phyloP scores from a whole-genome alignment of 2,888 invertebrate species.

The Andrena flavipes region DNA sequence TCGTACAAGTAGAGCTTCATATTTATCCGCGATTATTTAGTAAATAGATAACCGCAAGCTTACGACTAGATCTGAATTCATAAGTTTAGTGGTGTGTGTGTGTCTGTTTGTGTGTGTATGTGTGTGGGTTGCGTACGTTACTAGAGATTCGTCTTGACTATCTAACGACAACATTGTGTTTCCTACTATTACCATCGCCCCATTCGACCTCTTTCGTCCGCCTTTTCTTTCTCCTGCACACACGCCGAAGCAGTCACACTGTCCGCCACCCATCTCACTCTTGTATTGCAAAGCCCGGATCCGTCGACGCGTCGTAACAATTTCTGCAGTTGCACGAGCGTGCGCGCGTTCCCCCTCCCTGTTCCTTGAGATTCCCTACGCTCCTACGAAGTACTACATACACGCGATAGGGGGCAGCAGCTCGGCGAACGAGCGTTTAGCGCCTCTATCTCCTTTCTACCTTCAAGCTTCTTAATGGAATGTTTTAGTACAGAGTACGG shows the following conservation, averaged over 20 bases:
- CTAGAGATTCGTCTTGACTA: constrained; percentile 69
- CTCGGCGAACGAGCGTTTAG: constrained; percentile 18
- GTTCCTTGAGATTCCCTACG: constrained; percentile 3
- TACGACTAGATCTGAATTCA: constrained; percentile 74
- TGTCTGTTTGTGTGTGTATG: neutral
- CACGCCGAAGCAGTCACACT: neutral
- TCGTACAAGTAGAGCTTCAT: constrained; percentile 71
- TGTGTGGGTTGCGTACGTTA: constrained; percentile 37
- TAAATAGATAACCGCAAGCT: constrained; percentile 80
- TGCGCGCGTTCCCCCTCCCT: neutral
- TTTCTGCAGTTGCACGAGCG: constrained; percentile 6
- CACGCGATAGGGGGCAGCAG: neutral
- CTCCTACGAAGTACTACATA: constrained; percentile 1
- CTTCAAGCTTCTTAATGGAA: constrained; percentile 62
- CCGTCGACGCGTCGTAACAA: constrained; percentile 39
- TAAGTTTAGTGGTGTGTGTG: constrained; percentile 41
- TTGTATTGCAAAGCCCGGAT: constrained; percentile 73
- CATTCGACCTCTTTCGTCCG: constrained; percentile 14
- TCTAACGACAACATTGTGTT: constrained; percentile 62
- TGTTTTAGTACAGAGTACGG: constrained; percentile 42
- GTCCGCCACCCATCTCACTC: constrained; percentile 49
- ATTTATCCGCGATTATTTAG: constrained; percentile 76
- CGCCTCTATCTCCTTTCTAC: constrained; percentile 21
- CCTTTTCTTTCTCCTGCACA: constrained; percentile 4
- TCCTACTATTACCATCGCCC: neutral